phyloP scores from a whole-genome alignment of 1,140 invertebrate species.

The Varroa destructor region DNA sequence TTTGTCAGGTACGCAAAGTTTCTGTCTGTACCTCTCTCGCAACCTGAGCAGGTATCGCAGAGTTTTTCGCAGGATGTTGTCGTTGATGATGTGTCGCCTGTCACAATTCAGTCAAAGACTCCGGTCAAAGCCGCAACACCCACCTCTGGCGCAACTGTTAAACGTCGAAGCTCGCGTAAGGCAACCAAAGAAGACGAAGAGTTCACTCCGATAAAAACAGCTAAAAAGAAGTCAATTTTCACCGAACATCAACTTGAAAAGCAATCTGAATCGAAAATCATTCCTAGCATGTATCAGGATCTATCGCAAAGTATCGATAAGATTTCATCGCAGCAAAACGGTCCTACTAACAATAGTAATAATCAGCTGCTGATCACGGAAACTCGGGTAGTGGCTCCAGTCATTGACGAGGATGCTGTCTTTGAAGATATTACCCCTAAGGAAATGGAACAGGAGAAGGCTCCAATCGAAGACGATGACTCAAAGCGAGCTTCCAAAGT shows the following conservation, averaged over 20 bases:
- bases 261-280: slow-evolving; percentile 18
- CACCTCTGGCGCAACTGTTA: background rate
- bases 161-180: slow-evolving; percentile 13
- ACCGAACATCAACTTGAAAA: slow-evolving; percentile 25
- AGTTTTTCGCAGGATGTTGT: slow-evolving; percentile 3
- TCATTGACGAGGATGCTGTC: slow-evolving; percentile 1
- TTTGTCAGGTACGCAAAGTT: slow-evolving; percentile 12
- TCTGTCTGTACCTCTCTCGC: background rate
- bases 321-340: background rate
- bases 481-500: background rate
- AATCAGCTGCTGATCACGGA: background rate
- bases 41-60: slow-evolving; percentile 4
- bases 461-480: background rate
- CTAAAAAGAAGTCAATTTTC: slow-evolving; percentile 22
- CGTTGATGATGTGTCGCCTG: background rate
- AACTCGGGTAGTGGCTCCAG: background rate
- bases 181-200: background rate
- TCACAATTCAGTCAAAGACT: background rate
- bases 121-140: background rate
- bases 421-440: background rate
- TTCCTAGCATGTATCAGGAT: slow-evolving; percentile 23
- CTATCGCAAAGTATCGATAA: slow-evolving; percentile 19
- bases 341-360: too few relatives aligned
- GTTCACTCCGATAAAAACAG: slow-evolving; percentile 15
- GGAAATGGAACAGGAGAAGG: background rate